Conservation (phyloP, 1,140 invertebrate species). For the Zaprionus camerounensis region DNA sequence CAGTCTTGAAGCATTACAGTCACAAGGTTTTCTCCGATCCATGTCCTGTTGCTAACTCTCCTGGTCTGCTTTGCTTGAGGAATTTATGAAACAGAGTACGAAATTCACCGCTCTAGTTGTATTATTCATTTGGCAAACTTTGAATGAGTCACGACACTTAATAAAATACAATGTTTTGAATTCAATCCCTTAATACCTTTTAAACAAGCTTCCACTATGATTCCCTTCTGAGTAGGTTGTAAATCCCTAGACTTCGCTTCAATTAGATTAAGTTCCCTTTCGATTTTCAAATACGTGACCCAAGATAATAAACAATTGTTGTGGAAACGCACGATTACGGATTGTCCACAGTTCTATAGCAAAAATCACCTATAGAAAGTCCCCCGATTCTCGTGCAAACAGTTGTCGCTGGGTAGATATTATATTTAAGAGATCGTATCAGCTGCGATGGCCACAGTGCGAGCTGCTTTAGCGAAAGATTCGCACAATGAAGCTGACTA, state of each 20-base stretch:
- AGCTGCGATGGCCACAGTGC: not conserved
- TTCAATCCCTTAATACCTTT: too few relatives aligned
- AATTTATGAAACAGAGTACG: too few relatives aligned
- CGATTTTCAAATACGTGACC: constrained; percentile 8
- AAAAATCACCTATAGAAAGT: constrained; percentile 18
- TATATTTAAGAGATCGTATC: constrained; percentile 13
- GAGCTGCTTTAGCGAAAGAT: not conserved
- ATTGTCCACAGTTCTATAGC: constrained; percentile 6
- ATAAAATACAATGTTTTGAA: not conserved
- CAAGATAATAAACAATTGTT: not conserved
- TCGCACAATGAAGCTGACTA: not conserved
- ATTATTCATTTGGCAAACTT: not conserved
- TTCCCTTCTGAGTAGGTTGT: not conserved
- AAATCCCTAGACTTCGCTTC: not conserved
- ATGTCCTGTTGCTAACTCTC: too few relatives aligned
- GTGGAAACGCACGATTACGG: not conserved
- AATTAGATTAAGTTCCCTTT: not conserved
- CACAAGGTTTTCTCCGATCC: too few relatives aligned
- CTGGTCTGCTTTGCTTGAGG: too few relatives aligned
- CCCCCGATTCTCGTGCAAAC: not conserved
- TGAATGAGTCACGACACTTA: not conserved
- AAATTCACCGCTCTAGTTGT: not conserved
- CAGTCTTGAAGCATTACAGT: too few relatives aligned
- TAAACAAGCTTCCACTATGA: not conserved
- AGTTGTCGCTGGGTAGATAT: not conserved